Base-by-base conservation (phyloP, 2,888 invertebrate genomes). In the Hemicrepidius hirtus region DNA sequence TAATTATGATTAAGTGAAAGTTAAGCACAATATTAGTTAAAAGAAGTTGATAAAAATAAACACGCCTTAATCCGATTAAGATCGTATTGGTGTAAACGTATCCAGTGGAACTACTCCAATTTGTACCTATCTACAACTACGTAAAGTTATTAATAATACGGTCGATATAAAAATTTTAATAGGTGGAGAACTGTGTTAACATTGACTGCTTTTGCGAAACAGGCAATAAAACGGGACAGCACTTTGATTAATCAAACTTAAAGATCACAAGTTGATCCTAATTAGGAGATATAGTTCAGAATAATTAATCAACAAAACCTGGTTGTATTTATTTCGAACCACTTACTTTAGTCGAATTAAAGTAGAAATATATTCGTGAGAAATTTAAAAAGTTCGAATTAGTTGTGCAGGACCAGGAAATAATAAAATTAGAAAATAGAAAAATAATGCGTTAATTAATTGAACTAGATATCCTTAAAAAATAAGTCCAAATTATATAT, bases 271-370 rank as follows among this genome's bases (percentile, higher is more conserved):
- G 57, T 57, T 35, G 28, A 20, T 35, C 57, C 40, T 57, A 57
- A 57, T 57, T 57, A 57, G 57, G 57, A 57, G 57, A 57, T 37
- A 20, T 18, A 53, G 53, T 53, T 53, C 53, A 32, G 57, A 55
- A 12, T 37, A 37, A 12, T 37, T 57, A 57, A 57, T 57, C 20
- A 57, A 20, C 20, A 20, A 35, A 37, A 57, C 57, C 21, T 13
- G 55, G 37, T n/a, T n/a, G n/a, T 32, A 20, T 37, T 55, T 57
- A 57, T 57, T 28, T 37, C 28, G 53, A 13, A 21, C 21, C 24
- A 4, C 21, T 50, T 50, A 18, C n/a, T n/a, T 46, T 7, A 3
- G 20, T 20, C 13, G 13, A 40, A 49, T 20, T 4, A 1, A 6
- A 10, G 18, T 12, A 49, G 9, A 46, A 20, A 16, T 49, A 20